Percentiles rank a stretch among this genome's conserved stretches.
Conservation (phyloP, 2,797 vertebrate genomes). For the Erpetoichthys calabaricus region DNA sequence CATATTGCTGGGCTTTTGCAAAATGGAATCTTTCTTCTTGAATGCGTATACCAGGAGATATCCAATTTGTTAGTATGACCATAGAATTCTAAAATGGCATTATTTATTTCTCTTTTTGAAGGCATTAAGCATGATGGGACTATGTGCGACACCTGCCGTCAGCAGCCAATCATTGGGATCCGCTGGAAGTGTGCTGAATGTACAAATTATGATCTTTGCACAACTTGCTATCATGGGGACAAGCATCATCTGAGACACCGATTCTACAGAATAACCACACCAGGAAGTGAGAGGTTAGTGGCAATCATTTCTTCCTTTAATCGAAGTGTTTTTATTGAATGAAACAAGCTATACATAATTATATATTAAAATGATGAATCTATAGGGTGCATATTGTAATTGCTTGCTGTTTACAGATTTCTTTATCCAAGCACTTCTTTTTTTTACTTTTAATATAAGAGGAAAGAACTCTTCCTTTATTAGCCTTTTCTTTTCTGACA, state of each 20-base stretch:
- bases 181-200: slow-evolving; percentile 98
- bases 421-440: no score
- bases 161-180: slow-evolving; percentile 97
- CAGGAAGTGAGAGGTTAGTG: slow-evolving; percentile 86
- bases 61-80: neutral
- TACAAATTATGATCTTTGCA: slow-evolving; percentile 97
- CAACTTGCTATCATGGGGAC: slow-evolving; percentile 96
- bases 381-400: no score
- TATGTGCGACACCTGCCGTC: slow-evolving; percentile 97
- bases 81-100: neutral
- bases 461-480: neutral
- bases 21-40: neutral
- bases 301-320: slow-evolving; percentile 22
- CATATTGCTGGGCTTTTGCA: neutral
- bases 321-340: slow-evolving; percentile 17
- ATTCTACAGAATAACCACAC: slow-evolving; percentile 96
- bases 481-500: neutral
- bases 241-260: slow-evolving; percentile 95
- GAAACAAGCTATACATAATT: no score
- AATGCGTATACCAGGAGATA: no score
- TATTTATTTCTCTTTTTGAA: slow-evolving; percentile 23
- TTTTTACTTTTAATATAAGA: no score
- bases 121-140: slow-evolving; percentile 97
- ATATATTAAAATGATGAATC: no score
- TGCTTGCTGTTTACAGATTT: no score